Percentiles rank a stretch among this genome's conserved stretches.
These are phyloP conservation scores for Mythimna impura DNA, from an alignment of 2,888 invertebrate genomes.

Conservation along the genomic window DNA sequence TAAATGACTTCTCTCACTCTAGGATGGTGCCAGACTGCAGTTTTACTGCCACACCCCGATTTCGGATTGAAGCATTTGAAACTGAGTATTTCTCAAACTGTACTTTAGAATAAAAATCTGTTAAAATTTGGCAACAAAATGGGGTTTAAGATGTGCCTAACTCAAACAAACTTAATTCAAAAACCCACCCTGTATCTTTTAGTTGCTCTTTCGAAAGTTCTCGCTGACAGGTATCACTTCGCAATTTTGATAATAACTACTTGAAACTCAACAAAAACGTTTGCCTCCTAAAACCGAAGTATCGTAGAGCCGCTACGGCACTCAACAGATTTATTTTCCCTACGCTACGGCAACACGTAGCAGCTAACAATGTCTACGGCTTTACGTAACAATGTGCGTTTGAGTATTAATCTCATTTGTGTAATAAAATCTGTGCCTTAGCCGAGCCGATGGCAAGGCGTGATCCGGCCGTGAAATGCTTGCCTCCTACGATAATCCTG, in stretches of 20 bases:
- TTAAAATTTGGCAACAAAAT: too few species aligned
- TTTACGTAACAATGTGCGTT: slow-evolving; percentile 75
- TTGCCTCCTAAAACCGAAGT: slow-evolving; percentile 2
- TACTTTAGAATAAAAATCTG: too few species aligned
- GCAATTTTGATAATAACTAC: slow-evolving; percentile 6
- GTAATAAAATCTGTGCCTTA: slow-evolving; percentile 90
- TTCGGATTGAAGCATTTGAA: too few species aligned
- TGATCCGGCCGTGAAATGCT: slow-evolving; percentile 91
- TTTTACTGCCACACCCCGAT: too few species aligned
- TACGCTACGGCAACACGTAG: slow-evolving; percentile 52
- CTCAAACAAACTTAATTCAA: too few species aligned
- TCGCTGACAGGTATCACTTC: not conserved
- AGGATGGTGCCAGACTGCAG: too few species aligned
- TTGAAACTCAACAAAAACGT: slow-evolving; percentile 21
- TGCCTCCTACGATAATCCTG: slow-evolving; percentile 92
- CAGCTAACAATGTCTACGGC: slow-evolving; percentile 60
- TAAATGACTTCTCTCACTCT: too few species aligned
- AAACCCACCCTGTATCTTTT: too few species aligned
- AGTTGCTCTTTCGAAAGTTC: too few species aligned
- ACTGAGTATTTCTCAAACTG: too few species aligned
- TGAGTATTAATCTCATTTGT: slow-evolving; percentile 89
- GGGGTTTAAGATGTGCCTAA: too few species aligned
- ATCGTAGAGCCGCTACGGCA: slow-evolving; percentile 40
- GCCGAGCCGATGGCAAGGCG: slow-evolving; percentile 83
- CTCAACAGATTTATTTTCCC: slow-evolving; percentile 31